These are phyloP conservation scores for Macrosiphum euphorbiae DNA, from an alignment of 2,888 invertebrate species.

Conservation along the genomic window DNA sequence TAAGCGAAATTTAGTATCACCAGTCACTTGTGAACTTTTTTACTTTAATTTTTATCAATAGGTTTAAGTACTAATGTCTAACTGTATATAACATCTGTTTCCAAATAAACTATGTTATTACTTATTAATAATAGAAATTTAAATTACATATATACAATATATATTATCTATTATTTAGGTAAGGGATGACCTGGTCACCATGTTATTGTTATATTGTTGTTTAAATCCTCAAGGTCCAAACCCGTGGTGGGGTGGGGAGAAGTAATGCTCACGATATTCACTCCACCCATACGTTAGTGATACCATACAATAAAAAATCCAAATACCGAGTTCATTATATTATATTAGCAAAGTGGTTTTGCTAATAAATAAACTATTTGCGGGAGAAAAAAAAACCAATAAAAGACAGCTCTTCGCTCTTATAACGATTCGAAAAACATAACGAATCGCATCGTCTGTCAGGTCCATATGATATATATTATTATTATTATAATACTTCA, in stretches of 20 bases:
- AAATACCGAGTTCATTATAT: neutral
- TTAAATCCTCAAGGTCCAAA: neutral
- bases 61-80: neutral
- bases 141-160: too few species aligned
- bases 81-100: neutral
- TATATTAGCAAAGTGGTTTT: neutral
- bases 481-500: neutral
- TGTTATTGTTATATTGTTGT: neutral
- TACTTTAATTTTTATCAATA: neutral
- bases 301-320: neutral
- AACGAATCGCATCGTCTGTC: constrained; percentile 13
- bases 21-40: neutral
- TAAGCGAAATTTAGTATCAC: neutral
- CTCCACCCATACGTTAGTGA: neutral
- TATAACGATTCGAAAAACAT: neutral
- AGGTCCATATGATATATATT: neutral
- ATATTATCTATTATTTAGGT: neutral
- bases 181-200: neutral
- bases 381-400: neutral
- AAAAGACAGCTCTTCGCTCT: neutral
- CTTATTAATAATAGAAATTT: neutral
- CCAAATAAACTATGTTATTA: neutral
- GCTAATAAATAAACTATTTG: neutral
- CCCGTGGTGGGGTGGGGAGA: neutral
- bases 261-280: neutral